phyloP scores from a whole-genome alignment of 2,888 invertebrate genomes.

The Mechanitis mazaeus region DNA sequence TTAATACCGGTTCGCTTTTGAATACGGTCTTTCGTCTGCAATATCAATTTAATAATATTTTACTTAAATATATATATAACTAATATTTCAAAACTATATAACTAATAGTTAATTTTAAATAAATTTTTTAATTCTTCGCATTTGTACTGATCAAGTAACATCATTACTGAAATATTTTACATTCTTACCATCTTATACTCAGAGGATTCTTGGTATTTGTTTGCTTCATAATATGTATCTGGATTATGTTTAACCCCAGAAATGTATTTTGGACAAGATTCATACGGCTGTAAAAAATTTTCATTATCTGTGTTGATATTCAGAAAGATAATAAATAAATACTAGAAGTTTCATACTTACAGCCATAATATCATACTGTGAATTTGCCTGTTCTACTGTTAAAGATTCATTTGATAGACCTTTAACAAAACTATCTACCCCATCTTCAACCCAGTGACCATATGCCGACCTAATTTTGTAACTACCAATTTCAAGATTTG shows the following conservation, averaged over 20 bases:
- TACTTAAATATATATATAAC: not conserved
- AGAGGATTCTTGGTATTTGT: slow-evolving; percentile 43
- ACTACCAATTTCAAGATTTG: slow-evolving; percentile 60
- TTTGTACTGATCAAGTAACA: slow-evolving; percentile 5
- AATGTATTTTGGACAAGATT: slow-evolving; percentile 60
- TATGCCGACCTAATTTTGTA: slow-evolving; percentile 76
- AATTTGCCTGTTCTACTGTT: slow-evolving; percentile 30
- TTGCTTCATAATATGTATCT: slow-evolving; percentile 38
- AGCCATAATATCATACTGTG: slow-evolving; percentile 33
- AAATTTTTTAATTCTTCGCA: no score
- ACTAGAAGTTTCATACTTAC: slow-evolving; percentile 31
- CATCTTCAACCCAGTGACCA: slow-evolving; percentile 74
- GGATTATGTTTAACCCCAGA: slow-evolving; percentile 36
- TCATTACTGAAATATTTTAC: slow-evolving; percentile 10
- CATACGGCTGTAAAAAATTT: slow-evolving; percentile 49
- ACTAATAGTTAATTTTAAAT: no score
- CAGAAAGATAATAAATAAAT: not conserved
- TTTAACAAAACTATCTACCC: slow-evolving; percentile 78
- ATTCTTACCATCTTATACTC: slow-evolving; percentile 51
- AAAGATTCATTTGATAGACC: slow-evolving; percentile 51
- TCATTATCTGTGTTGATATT: not conserved
- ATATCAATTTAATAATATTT: not conserved
- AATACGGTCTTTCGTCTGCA: slow-evolving; percentile 64
- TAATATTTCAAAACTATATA: no score
- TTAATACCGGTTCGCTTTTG: slow-evolving; percentile 72